Base-by-base conservation (phyloP, 2,888 invertebrate species). In the Helobdella robusta region DNA sequence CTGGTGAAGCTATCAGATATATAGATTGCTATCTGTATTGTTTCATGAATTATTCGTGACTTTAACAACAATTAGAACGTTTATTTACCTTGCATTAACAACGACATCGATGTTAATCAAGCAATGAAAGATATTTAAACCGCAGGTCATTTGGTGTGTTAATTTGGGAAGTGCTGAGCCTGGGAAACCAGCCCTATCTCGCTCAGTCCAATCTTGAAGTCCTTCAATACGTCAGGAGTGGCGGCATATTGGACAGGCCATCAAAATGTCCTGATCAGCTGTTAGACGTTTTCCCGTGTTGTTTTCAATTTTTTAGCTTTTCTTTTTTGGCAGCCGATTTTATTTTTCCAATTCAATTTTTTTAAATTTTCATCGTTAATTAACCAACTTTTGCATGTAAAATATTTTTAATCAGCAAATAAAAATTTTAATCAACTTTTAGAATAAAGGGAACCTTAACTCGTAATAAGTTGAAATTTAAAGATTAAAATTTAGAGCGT, bases 151-250 rank as follows among this genome's bases (percentile, higher is more conserved):
- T 81, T 75, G 82, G 82, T 50, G 81, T 97, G 0, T 82, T 97
- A 2, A 85, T 94, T 76, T 97, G 95, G 94, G 98, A 98, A 83
- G 90, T 97, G 59, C 85, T 97, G 76, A 91, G 95, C 0, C 81
- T 97, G 60, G 97, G 97, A 0, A 91, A 93, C 76, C 92, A 94
- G 77, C 98, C 98, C 0, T 98, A 98, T 81, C 91, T 90, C 5
- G 92, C 91, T 11, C 84, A 89, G 69, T 89, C 88, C 67, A 95
- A 97, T 81, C 83, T 89, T 18, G 92, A 95, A 78, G 95, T 97
- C 32, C 81, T 94, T 66, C 86, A 89, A 73, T 89, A 89, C 78
- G 92, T 97, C 8, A 84, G 90, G 69, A 85, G 86, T 2, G 92
- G 93, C 0, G 93, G 93, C 34, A 83, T 88, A 52, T 83, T 92